Conservation (phyloP, 1,140 invertebrate species). For the Heliconius hermathena region DNA sequence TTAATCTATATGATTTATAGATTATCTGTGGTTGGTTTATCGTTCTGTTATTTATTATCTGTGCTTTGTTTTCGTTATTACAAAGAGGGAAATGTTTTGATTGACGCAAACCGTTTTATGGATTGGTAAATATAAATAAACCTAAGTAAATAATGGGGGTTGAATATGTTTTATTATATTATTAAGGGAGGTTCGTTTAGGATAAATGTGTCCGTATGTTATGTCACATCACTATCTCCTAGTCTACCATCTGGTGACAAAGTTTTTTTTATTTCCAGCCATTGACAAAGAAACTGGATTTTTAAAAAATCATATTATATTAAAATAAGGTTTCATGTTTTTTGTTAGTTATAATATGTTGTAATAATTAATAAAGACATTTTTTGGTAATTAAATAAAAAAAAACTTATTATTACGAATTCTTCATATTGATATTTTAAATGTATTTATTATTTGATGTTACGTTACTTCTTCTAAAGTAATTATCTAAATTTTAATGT, state of each 20-base stretch:
- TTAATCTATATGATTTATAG: constrained; percentile 56
- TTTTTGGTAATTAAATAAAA: background rate
- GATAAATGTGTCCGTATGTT: background rate
- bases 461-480: background rate
- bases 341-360: too few species aligned
- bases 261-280: too few species aligned
- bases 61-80: constrained; percentile 27
- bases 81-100: constrained; percentile 31
- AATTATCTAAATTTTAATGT: background rate
- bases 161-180: background rate
- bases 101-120: constrained; percentile 24
- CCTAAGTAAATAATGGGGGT: constrained; percentile 6
- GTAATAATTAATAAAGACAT: background rate
- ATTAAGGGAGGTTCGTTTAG: background rate
- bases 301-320: too few species aligned
- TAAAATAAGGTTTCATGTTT: too few species aligned
- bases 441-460: background rate
- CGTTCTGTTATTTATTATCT: constrained; percentile 37
- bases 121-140: constrained; percentile 22
- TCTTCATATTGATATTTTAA: background rate
- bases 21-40: constrained; percentile 42
- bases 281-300: too few species aligned
- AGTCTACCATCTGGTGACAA: too few species aligned
- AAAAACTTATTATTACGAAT: background rate
- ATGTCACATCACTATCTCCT: too few species aligned